Base-by-base conservation (phyloP, 1,140 invertebrate species). In the Prorops nasuta region DNA sequence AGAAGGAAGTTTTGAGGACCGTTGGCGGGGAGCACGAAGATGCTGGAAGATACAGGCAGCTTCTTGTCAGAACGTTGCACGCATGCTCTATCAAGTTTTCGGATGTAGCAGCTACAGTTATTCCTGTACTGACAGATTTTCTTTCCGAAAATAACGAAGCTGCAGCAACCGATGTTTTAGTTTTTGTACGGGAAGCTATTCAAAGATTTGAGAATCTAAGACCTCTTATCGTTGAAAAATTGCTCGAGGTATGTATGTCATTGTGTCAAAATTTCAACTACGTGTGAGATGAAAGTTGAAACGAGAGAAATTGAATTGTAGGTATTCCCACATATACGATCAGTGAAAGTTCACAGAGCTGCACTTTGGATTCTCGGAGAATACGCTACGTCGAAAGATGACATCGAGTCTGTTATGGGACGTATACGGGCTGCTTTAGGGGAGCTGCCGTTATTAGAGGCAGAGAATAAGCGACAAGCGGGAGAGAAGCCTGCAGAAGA, bases 341-440 rank as follows among this genome's bases (percentile, higher is more conserved):
- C 88, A 7, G 86, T 88, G 6, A 87, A 87, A 75, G 89, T 98
- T n/a, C 90, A 96, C 61, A 85, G 96, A 52, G 90, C 92, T 3
- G 92, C 96, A 2, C 78, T 99, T n/a, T 99, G 97, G 96, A 95
- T 99, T 63, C 80, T 99, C 24, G 96, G 96, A 21, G 96, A 99
- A 78, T 99, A 98, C 73, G 91, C 92, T 1, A 86, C 86, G 17
- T 83, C 81, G 0, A 77, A 84, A 7, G 81, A 87, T 3, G 89
- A 96, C 55, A 93, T 96, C 21, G 80, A 87, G 45, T 83, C 84
- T 46, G 88, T 96, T 0, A 84, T 96, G 69, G 83, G 81, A 38
- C 84, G 86, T 53, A 81, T 97, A 18, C 83, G 87, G 51, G 79
- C 85, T 48, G 84, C 87, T 20, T 75, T 98, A 8, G 93, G 92